Percentiles rank a stretch among this genome's conserved stretches.
phyloP scores from a whole-genome alignment of 2,113 vertebrate genomes.

The Ceyx margarethae region DNA sequence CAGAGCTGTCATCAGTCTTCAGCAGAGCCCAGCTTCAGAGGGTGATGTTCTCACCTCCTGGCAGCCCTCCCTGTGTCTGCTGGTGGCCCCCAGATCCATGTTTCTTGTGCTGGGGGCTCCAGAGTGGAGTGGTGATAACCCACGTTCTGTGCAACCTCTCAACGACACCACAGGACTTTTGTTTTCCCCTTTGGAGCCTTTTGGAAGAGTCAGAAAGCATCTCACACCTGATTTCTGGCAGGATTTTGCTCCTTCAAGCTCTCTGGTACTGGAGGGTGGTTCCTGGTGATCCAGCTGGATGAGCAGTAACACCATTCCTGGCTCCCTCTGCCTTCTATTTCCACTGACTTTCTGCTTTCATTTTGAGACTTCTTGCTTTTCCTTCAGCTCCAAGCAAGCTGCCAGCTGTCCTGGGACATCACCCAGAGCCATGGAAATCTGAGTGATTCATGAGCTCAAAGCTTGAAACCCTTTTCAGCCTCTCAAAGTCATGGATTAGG shows the following conservation, averaged over 20 bases:
- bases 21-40: background rate
- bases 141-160: background rate
- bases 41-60: too few relatives aligned
- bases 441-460: conserved; percentile 41
- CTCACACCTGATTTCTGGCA: background rate
- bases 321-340: background rate
- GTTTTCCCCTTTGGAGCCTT: background rate
- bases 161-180: background rate
- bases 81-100: background rate
- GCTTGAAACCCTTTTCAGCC: background rate
- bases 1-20: background rate
- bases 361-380: conserved; percentile 5
- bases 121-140: background rate
- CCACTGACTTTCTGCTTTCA: background rate
- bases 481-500: background rate
- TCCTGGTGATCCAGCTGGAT: background rate
- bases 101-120: too few relatives aligned
- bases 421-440: conserved; percentile 33
- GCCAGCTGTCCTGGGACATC: conserved; percentile 55
- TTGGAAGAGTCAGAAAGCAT: too few relatives aligned
- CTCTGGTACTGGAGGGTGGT: background rate
- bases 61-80: background rate
- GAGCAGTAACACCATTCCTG: background rate
- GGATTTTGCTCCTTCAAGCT: background rate
- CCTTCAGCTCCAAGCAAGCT: background rate